Evolutionary conservation across 2,888 invertebrate species (phyloP).

Genomic region (Watsonalla binaria): DNA sequence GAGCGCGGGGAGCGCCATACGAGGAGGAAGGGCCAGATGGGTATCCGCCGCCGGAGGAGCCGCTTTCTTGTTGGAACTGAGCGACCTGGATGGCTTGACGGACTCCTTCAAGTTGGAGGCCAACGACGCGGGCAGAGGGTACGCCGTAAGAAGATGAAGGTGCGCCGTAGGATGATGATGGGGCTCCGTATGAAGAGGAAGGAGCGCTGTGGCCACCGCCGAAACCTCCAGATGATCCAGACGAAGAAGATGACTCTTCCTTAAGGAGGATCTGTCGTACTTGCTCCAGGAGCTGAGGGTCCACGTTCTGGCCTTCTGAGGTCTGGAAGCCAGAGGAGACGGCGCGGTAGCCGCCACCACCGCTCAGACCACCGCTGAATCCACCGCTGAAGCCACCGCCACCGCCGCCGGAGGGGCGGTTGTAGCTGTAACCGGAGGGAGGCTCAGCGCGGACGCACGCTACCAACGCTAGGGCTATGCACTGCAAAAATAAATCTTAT

Average conservation of each 20-base stretch:
- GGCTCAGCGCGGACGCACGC: conserved; percentile 86
- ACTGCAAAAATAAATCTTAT: conserved; percentile 75
- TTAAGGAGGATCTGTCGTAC: conserved; percentile 90
- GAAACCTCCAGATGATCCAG: conserved; percentile 72
- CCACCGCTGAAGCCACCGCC: conserved; percentile 61
- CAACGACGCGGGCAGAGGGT: conserved; percentile 82
- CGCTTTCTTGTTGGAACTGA: conserved; percentile 85
- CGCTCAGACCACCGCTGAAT: conserved; percentile 52
- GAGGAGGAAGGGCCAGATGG: conserved; percentile 77
- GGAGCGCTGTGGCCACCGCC: conserved; percentile 82
- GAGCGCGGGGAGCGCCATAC: conserved; percentile 78
- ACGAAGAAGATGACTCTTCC: conserved; percentile 84
- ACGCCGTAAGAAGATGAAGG: conserved; percentile 77
- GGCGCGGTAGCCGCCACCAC: conserved; percentile 85
- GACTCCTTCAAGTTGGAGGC: conserved; percentile 90
- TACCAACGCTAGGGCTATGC: conserved; percentile 89
- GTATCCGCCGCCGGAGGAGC: conserved; percentile 53
- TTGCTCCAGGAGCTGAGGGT: conserved; percentile 88
- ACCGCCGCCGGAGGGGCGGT: conserved; percentile 79
- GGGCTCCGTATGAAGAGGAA: conserved; percentile 82
- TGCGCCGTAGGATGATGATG: conserved; percentile 80
- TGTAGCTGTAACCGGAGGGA: conserved; percentile 87
- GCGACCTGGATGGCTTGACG: conserved; percentile 93
- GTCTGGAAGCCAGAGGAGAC: conserved; percentile 89
- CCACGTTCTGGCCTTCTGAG: conserved; percentile 90